Conservation (phyloP, 2,888 invertebrate species). For the Himalopsyche tibetana region DNA sequence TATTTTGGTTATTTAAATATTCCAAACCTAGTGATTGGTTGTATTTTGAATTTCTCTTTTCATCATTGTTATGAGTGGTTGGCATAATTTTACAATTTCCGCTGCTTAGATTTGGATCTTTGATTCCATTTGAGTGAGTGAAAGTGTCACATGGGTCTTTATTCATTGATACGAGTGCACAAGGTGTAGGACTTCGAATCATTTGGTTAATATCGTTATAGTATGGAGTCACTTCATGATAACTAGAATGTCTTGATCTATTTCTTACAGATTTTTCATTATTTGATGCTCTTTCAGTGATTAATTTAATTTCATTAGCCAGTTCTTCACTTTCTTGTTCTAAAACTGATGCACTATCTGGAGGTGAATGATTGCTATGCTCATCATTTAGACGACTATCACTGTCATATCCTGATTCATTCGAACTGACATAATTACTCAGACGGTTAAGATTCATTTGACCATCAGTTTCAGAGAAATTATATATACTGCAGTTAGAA, state of each 20-base stretch:
- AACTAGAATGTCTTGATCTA: constrained; percentile 31
- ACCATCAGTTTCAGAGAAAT: constrained; percentile 76
- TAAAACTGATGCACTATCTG: constrained; percentile 75
- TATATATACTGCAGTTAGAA: constrained; percentile 77
- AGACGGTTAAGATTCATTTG: constrained; percentile 79
- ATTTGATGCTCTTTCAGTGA: constrained; percentile 45
- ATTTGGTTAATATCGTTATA: constrained; percentile 5
- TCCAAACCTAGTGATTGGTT: constrained; percentile 66
- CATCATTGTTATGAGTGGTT: not conserved
- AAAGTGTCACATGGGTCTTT: constrained; percentile 6
- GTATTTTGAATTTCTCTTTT: constrained; percentile 1
- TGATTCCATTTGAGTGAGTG: constrained; percentile 53
- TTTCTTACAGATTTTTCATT: constrained; percentile 10
- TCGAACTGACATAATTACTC: constrained; percentile 87
- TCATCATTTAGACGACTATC: constrained; percentile 81
- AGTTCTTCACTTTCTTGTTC: constrained; percentile 70
- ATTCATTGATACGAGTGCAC: constrained; percentile 50
- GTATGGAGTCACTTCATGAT: constrained; percentile 66
- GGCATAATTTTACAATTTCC: not conserved
- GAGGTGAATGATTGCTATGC: constrained; percentile 77
- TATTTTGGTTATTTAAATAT: constrained; percentile 66
- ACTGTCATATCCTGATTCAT: constrained; percentile 90
- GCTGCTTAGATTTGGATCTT: not conserved
- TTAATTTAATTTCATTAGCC: constrained; percentile 67
- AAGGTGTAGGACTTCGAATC: constrained; percentile 66